These are phyloP conservation scores for Apotomis turbidana DNA, from an alignment of 2,888 invertebrate genomes.

Conservation along the genomic window DNA sequence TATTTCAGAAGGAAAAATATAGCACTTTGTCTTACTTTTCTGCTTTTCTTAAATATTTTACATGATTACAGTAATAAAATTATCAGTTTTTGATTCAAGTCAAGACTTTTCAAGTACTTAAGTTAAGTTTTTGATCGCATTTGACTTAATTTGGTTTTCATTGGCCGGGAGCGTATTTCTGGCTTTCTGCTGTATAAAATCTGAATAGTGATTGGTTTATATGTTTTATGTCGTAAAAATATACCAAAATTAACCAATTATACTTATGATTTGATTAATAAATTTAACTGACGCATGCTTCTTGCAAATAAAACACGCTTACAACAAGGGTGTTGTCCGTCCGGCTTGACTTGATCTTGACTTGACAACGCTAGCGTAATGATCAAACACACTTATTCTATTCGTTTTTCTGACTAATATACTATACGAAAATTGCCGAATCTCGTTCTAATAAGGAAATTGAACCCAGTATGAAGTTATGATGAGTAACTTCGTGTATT, in stretches of 20 bases:
- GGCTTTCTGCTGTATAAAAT: background rate
- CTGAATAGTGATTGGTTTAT: constrained; percentile 23
- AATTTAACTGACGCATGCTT: constrained; percentile 2
- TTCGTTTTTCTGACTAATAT: constrained; percentile 63
- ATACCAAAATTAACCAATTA: constrained; percentile 24
- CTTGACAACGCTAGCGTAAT: constrained; percentile 74
- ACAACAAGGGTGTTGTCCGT: constrained; percentile 73
- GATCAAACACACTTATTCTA: constrained; percentile 75
- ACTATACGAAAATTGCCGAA: constrained; percentile 47
- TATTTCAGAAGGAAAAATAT: too few species aligned
- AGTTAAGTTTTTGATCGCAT: constrained; percentile 18
- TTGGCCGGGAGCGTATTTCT: background rate
- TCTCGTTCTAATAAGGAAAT: constrained; percentile 41
- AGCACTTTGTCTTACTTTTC: too few species aligned
- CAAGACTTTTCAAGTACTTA: background rate
- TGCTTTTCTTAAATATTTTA: too few species aligned
- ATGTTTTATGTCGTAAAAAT: background rate
- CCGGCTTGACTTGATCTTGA: constrained; percentile 56
- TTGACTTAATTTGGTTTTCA: constrained; percentile 8
- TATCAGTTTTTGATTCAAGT: too few species aligned
- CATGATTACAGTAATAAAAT: too few species aligned
- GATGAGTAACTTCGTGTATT: constrained; percentile 74
- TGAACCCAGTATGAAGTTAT: constrained; percentile 75
- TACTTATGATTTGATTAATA: background rate
- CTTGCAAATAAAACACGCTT: constrained; percentile 52